Conservation (phyloP, 2,797 vertebrate species). For the Anguilla obscura region DNA sequence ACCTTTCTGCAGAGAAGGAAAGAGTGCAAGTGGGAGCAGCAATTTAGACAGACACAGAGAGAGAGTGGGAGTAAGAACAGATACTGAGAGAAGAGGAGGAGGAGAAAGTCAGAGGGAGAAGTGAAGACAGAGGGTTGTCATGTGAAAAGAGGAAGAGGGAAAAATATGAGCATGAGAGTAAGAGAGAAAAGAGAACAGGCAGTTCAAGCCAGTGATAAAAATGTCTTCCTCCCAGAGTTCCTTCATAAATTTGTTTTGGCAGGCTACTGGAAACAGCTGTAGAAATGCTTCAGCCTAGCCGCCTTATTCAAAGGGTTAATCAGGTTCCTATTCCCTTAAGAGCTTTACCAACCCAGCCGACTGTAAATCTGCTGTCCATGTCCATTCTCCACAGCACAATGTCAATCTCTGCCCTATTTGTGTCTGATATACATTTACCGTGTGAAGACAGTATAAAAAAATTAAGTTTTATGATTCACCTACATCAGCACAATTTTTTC, state of each 20-base stretch:
- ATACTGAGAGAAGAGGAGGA: not conserved
- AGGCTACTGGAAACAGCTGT: not conserved
- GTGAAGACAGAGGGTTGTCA: not conserved
- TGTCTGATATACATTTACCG: not conserved
- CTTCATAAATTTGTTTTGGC: not conserved
- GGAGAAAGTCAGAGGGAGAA: not conserved
- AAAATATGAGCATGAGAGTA: not conserved
- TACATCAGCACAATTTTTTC: not conserved
- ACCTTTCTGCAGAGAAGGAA: conserved; percentile 12
- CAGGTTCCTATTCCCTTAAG: not conserved
- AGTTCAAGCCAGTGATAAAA: not conserved
- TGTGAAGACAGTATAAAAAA: not conserved
- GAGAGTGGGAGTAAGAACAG: conserved; percentile 22
- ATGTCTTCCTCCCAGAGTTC: too few species aligned
- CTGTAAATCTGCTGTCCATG: not conserved
- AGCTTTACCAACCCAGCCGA: not conserved
- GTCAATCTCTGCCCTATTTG: not conserved
- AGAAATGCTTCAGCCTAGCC: not conserved
- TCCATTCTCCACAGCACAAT: not conserved
- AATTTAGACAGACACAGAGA: not conserved
- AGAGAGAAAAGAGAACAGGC: not conserved
- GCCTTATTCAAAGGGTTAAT: not conserved
- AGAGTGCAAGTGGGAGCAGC: conserved; percentile 13
- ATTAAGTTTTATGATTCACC: too few species aligned
- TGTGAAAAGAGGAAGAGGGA: not conserved